Evolutionary conservation across 2,888 invertebrate species (phyloP), one percentile per base, ranked within the genome.

Genomic region (Pherbina coryleti): DNA sequence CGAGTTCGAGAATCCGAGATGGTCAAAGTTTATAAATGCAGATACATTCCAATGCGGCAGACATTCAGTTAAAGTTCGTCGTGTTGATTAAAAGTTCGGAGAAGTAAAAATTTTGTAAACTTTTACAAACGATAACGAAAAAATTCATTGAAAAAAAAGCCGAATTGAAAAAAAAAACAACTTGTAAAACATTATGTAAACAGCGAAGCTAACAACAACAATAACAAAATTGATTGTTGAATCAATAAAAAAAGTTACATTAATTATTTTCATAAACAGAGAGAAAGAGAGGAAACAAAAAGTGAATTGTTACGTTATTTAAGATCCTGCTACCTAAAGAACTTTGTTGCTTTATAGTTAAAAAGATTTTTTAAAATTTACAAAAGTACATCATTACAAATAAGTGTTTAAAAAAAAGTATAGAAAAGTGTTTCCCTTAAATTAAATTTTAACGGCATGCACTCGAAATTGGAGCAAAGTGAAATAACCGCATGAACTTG

Each of bases 21-120:
- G 55, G 64, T 71, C 53, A 51, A 81, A 86, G 85, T 85, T 85
- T 85, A 85, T 85, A 85, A 86, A 86, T 82, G 83, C 83, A 84
- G 75, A 53, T 28, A 37, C 66, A 44, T 44, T 17, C 37, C 53
- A 22, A 67, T 66, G 53, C 34, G 55, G 51, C 75, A 55, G 53
- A 25, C 75, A 75, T 75, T 67, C 75, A 55, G 55, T 67, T 22
- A 37, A 55, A 55, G 67, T 55, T 37, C 75, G 75, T 75, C 55
- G 67, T 17, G 34, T 37, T n/a, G 73, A 28, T 73, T 31, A 73
- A 62, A 74, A 74, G 64, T 66, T 4, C 11, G 22, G n/a, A 34
- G 19, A 34, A 53, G 14, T 11, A 57, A 2, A 5, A 1, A 34
- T 28, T 19, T 19, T 22, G 51, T 44, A 17, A 14, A 22, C 8